These are phyloP conservation scores for Elmis aenea DNA, from an alignment of 2,888 invertebrate species.

Conservation along the genomic window DNA sequence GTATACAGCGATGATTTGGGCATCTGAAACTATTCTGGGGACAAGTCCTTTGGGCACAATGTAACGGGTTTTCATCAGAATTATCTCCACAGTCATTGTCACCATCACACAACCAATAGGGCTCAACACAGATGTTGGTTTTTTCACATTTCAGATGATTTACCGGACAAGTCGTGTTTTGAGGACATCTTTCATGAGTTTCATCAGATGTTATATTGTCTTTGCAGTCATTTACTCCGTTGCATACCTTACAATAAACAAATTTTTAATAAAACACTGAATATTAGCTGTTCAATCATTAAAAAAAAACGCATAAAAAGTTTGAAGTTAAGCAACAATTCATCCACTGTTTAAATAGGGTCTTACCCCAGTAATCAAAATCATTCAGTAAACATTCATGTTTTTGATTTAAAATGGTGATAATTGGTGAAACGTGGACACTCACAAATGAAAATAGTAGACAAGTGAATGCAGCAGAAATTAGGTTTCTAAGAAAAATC, in stretches of 20 bases:
- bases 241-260: slow-evolving; percentile 58
- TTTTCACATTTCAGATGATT: slow-evolving; percentile 90
- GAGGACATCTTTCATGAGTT: slow-evolving; percentile 80
- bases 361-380: no score
- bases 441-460: no score
- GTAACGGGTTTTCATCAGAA: slow-evolving; percentile 84
- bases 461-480: no score
- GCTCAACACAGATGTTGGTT: slow-evolving; percentile 95
- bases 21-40: slow-evolving; percentile 90
- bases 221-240: slow-evolving; percentile 91
- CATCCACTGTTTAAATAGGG: no score
- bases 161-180: slow-evolving; percentile 81
- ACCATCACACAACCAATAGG: slow-evolving; percentile 96
- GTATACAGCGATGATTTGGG: slow-evolving; percentile 90
- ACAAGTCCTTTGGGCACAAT: slow-evolving; percentile 83
- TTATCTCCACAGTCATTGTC: slow-evolving; percentile 96
- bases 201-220: slow-evolving; percentile 90
- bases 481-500: no score
- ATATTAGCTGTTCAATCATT: no score
- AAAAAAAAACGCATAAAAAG: no score
- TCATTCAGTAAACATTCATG: no score
- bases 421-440: no score
- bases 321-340: no score
- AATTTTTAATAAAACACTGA: no score
- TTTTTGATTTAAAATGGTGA: no score